Percentiles rank a stretch among this genome's conserved stretches.
These are phyloP conservation scores for Agrilus planipennis DNA, from an alignment of 1,140 invertebrate species.

Conservation along the genomic window DNA sequence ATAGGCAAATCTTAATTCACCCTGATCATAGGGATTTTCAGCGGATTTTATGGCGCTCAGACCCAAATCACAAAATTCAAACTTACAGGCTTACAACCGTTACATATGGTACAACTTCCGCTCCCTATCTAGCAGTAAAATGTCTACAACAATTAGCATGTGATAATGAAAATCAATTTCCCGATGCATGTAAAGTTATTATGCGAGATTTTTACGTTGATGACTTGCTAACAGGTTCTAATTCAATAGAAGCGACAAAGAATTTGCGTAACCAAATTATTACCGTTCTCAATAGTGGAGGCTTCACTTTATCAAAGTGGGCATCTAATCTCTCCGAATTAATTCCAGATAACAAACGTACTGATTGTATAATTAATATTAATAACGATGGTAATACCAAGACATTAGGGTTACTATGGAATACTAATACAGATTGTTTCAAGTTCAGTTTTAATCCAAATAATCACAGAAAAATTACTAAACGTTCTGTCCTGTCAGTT, in stretches of 20 bases:
- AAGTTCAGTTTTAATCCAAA: neutral
- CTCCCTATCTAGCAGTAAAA: too few species aligned
- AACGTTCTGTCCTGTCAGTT: constrained; percentile 1
- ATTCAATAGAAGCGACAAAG: neutral
- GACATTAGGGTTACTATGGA: neutral
- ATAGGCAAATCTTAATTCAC: constrained; percentile 23
- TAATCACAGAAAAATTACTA: neutral
- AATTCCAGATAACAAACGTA: neutral
- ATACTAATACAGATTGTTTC: neutral
- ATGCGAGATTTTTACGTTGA: too few species aligned
- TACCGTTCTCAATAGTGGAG: neutral
- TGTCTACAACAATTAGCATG: too few species aligned
- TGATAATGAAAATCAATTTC: too few species aligned
- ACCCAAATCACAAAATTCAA: constrained; percentile 2
- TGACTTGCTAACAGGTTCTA: too few species aligned
- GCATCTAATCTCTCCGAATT: neutral
- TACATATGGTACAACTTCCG: constrained; percentile 21
- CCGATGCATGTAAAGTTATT: too few species aligned
- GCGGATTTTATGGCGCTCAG: constrained; percentile 25
- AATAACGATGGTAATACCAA: neutral
- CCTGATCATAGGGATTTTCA: constrained; percentile 22
- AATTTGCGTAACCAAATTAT: neutral
- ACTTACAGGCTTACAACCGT: constrained; percentile 16
- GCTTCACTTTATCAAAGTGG: constrained; percentile 1
- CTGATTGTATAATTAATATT: too few species aligned